Conservation (phyloP, 2,113 vertebrate species). For the Emydocephalus ijimae region DNA sequence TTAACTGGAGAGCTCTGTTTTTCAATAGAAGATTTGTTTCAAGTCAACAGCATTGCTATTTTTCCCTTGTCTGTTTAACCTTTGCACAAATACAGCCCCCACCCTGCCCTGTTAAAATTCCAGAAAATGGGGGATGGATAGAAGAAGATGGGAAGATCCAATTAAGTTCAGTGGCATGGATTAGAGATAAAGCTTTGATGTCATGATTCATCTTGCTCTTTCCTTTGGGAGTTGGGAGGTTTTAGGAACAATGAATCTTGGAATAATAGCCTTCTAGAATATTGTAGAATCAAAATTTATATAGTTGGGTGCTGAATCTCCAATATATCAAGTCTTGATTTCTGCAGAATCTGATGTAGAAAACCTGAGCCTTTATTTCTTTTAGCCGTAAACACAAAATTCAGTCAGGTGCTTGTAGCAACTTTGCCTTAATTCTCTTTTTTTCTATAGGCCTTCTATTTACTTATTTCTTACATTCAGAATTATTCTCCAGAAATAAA, state of each 20-base stretch:
- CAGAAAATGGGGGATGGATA: constrained; percentile 40
- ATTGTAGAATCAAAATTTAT: background rate
- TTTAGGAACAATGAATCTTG: constrained; percentile 10
- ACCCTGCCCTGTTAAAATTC: constrained; percentile 43
- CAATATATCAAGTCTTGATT: background rate
- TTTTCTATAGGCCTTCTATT: constrained; percentile 32
- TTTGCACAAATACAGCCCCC: constrained; percentile 48
- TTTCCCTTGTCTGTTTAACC: constrained; percentile 48
- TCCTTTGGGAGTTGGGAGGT: background rate
- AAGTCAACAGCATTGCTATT: constrained; percentile 57
- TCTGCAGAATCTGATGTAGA: background rate
- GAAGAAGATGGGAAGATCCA: constrained; percentile 31
- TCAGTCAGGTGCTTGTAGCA: constrained; percentile 30
- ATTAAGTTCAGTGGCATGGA: constrained; percentile 3
- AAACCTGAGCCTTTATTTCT: background rate
- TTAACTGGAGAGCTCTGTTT: constrained; percentile 21
- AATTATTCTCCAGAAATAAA: constrained; percentile 50
- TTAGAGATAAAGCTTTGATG: background rate
- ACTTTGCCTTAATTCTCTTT: background rate
- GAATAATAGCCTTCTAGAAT: background rate
- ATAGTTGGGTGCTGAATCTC: background rate
- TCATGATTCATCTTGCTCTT: background rate
- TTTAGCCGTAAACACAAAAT: background rate
- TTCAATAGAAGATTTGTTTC: constrained; percentile 61
- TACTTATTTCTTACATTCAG: constrained; percentile 24